Conservation (phyloP, 2,113 vertebrate species). For the Peromyscus polionotus region DNA sequence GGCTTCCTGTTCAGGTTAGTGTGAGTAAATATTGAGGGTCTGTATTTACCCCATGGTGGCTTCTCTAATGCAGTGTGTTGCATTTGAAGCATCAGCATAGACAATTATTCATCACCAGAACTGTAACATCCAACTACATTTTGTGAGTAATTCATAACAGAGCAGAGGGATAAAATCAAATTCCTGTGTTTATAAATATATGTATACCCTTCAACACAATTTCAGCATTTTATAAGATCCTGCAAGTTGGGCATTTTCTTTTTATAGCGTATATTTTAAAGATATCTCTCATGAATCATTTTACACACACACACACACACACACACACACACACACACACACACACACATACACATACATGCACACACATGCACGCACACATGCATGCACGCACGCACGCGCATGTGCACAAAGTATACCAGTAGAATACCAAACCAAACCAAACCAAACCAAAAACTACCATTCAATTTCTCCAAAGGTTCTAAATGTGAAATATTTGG, state of each 20-base stretch:
- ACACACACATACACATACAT: no score
- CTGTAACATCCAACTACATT: not conserved
- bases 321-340: no score
- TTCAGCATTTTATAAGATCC: constrained; percentile 49
- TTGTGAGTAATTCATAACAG: constrained; percentile 30
- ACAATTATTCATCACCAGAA: constrained; percentile 24
- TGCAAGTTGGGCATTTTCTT: constrained; percentile 6
- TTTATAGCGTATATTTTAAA: constrained; percentile 72
- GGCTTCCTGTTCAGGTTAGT: not conserved
- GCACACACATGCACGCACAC: no score
- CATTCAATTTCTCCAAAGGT: constrained; percentile 24
- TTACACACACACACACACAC: not conserved
- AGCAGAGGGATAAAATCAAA: constrained; percentile 11
- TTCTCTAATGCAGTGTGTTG: constrained; percentile 27
- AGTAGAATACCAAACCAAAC: constrained; percentile 38
- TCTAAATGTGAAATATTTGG: constrained; percentile 68
- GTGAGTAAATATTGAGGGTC: constrained; percentile 36
- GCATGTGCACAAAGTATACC: constrained; percentile 56
- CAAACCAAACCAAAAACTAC: not conserved
- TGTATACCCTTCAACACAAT: not conserved
- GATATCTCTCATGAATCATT: constrained; percentile 61
- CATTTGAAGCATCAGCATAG: not conserved
- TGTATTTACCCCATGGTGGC: not conserved
- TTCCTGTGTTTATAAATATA: not conserved
- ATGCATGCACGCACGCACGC: no score